A percentile compares a stretch with the other conserved stretches of the same genome.
phyloP scores from a whole-genome alignment of 1,140 invertebrate species.

The Caerostris extrusa region DNA sequence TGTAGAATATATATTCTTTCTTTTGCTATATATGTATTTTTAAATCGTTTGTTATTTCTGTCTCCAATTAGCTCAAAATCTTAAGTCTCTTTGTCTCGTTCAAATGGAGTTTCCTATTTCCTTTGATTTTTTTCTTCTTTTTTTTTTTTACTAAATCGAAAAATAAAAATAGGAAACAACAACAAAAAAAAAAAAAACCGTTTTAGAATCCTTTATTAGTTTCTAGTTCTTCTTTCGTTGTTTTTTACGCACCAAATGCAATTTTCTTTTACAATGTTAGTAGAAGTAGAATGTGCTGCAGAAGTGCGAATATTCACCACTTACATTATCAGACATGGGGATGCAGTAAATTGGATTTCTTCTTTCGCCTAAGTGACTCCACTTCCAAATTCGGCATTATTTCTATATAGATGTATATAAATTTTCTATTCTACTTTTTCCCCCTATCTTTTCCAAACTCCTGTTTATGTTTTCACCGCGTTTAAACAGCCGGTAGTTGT shows the following conservation, averaged over 20 bases:
- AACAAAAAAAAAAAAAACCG: neutral
- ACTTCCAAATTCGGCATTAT: constrained; percentile 72
- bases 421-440: constrained; percentile 31
- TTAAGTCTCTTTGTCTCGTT: constrained; percentile 33
- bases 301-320: constrained; percentile 64
- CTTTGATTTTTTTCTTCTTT: neutral
- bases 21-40: too few species aligned
- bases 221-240: constrained; percentile 33
- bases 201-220: constrained; percentile 74
- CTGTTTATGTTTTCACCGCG: constrained; percentile 68
- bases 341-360: constrained; percentile 76
- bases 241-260: neutral
- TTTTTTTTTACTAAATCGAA: neutral
- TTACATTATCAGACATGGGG: constrained; percentile 69
- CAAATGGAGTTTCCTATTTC: neutral
- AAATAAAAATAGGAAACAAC: constrained; percentile 12
- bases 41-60: constrained; percentile 14
- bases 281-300: constrained; percentile 59
- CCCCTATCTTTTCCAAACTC: constrained; percentile 41
- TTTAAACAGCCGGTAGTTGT: constrained; percentile 60
- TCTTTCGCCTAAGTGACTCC: constrained; percentile 74
- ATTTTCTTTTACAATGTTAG: constrained; percentile 62
- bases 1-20: too few species aligned
- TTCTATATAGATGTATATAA: too few species aligned
- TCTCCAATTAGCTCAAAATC: constrained; percentile 20